Base-by-base conservation (phyloP, 2,888 invertebrate genomes). In the Spilosoma lubricipeda region DNA sequence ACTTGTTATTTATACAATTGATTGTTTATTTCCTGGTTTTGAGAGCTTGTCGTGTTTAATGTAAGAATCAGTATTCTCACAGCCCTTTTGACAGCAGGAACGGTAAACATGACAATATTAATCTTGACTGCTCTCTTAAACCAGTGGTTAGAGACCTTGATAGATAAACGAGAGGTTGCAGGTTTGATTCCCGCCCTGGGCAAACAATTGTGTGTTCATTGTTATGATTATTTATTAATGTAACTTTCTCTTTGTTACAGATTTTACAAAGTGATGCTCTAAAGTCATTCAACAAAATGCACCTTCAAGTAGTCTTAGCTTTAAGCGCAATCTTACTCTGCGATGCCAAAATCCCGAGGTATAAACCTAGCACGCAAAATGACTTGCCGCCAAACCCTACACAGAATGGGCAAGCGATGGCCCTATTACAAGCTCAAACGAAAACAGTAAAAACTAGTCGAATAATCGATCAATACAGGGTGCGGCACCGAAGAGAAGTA, bases 331-430 rank as follows among this genome's bases (percentile, higher is more conserved):
- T 94, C 78, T 86, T 94, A 77, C 85, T 94, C 63, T 95, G 95
- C 84, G 93, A 95, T 83, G 95, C 95, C 45, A 95, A 95, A 86
- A 80, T 95, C 73, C 93, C 93, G 27, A 91, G 92, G 80, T 87
- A 86, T 70, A 93, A 92, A 74, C 92, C 90, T 30, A 88, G 86
- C 63, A 82, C 86, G 13, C 91, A 91, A 42, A 94, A 95, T 82
- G 92, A 92, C 73, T 79, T 95, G 79, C 91, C 93, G 82, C 77
- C 87, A 33, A 93, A 92, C 78, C 91, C 91, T 56, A 88, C 87
- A 75, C 91, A 93, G 70, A 91, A 90, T 75, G 85, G 92, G 39
- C 89, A 90, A 82, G 92, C 91, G 9, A 80, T 91, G 80, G 86
- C 90, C 63, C 81, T 91, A 74, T 76, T 91, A 70, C 92, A 94